Evolutionary conservation across 2,888 invertebrate genomes (phyloP).

Genomic region (Mimumesa dahlbomi): DNA sequence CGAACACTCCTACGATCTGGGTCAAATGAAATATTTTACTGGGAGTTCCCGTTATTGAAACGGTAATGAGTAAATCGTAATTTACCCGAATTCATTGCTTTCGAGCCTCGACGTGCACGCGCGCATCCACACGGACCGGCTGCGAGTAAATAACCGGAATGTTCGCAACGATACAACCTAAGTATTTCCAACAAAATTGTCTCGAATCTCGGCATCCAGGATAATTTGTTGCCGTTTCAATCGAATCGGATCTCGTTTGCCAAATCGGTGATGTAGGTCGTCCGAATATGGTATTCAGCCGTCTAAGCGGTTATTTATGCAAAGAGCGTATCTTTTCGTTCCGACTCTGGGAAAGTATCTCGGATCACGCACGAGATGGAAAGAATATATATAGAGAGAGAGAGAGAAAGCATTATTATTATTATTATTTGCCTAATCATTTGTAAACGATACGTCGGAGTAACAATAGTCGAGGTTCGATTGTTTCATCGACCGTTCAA

Average conservation of each 20-base stretch:
- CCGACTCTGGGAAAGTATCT: not conserved
- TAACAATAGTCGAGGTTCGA: too few species aligned
- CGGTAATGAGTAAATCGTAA: conserved; percentile 5
- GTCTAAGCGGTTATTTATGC: conserved; percentile 16
- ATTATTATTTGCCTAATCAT: too few species aligned
- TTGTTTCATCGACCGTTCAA: too few species aligned
- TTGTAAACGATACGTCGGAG: too few species aligned
- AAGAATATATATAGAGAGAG: too few species aligned
- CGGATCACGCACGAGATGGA: too few species aligned
- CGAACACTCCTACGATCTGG: conserved; percentile 6
- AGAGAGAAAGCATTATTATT: too few species aligned
- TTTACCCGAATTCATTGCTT: conserved; percentile 6
- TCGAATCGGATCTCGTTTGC: conserved; percentile 22
- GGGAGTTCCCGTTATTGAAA: conserved; percentile 24
- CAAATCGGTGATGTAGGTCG: conserved; percentile 30
- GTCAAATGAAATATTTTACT: conserved; percentile 45
- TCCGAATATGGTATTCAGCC: not conserved
- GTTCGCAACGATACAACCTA: not conserved
- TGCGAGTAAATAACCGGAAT: not conserved
- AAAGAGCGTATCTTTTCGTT: not conserved
- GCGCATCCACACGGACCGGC: too few species aligned
- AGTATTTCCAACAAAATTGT: conserved; percentile 7
- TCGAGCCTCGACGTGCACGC: not conserved
- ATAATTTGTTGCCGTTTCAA: conserved; percentile 25
- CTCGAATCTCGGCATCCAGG: not conserved